These are phyloP conservation scores for Pygoscelis adeliae DNA, from an alignment of 2,113 vertebrate species.

Conservation along the genomic window DNA sequence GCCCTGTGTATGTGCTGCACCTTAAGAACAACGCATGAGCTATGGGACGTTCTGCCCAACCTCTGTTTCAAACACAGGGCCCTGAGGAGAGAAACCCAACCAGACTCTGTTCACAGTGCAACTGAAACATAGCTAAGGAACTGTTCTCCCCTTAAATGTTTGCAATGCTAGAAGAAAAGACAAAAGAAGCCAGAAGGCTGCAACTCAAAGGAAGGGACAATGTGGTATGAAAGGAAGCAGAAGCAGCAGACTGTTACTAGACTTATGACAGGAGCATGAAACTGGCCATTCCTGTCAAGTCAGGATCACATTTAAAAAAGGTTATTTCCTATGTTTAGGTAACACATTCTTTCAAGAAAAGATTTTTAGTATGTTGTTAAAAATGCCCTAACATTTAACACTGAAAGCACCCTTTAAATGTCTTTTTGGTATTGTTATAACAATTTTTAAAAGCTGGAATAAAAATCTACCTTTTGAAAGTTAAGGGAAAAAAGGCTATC, in stretches of 20 bases:
- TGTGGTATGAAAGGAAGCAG: not conserved
- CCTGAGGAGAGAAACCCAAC: not conserved
- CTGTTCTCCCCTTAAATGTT: not conserved
- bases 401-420: not conserved
- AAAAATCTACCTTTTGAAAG: not conserved
- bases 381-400: not conserved
- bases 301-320: not conserved
- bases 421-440: not conserved
- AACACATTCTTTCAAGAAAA: not conserved
- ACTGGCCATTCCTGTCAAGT: not conserved
- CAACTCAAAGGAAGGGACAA: not conserved
- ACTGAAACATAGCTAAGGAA: not conserved
- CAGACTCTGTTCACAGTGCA: not conserved
- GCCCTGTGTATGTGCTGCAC: not conserved
- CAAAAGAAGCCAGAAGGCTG: not conserved
- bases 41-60: fast-evolving
- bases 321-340: not conserved
- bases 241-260: not conserved
- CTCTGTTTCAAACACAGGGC: not conserved
- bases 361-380: not conserved
- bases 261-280: not conserved
- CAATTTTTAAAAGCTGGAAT: not conserved
- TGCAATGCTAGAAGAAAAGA: not conserved
- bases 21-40: not conserved
- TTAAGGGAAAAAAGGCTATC: not conserved